Conservation (phyloP, 2,888 invertebrate species). For the Hartigia nigra region DNA sequence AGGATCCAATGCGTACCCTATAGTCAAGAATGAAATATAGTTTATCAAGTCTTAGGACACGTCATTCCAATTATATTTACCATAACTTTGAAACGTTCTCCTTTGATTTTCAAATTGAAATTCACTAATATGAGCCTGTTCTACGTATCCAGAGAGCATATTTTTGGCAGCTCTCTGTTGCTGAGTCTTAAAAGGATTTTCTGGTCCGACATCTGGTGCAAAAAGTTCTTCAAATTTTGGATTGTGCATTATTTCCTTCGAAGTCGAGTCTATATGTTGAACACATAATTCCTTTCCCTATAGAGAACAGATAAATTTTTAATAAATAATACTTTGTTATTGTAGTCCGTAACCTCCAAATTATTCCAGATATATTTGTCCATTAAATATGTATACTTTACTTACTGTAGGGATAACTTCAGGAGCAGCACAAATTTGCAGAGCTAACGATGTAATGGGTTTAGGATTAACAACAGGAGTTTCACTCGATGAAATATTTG, state of each 20-base stretch:
- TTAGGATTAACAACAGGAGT: slow-evolving; percentile 52
- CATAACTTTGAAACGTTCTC: slow-evolving; percentile 93
- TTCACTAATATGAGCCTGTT: slow-evolving; percentile 93
- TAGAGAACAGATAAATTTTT: slow-evolving; percentile 22
- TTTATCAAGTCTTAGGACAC: neutral
- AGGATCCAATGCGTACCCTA: slow-evolving; percentile 92
- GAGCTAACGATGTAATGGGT: slow-evolving; percentile 67
- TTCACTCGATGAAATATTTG: slow-evolving; percentile 70
- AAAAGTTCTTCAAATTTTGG: slow-evolving; percentile 95
- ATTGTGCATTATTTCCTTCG: slow-evolving; percentile 88
- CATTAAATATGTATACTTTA: slow-evolving; percentile 26
- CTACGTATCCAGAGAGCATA: slow-evolving; percentile 93
- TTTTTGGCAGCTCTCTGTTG: slow-evolving; percentile 91
- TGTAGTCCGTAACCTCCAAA: slow-evolving; percentile 17
- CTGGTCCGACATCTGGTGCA: slow-evolving; percentile 91
- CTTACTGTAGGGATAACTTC: slow-evolving; percentile 83
- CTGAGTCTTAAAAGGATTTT: slow-evolving; percentile 92
- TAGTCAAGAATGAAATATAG: neutral
- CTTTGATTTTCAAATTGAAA: slow-evolving; percentile 98
- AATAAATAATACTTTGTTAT: slow-evolving; percentile 10
- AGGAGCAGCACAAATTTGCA: slow-evolving; percentile 85
- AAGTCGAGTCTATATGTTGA: slow-evolving; percentile 80
- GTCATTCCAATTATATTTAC: slow-evolving; percentile 55
- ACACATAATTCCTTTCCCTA: slow-evolving; percentile 80
- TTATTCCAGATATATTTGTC: slow-evolving; percentile 29